These are phyloP conservation scores for Gadus chalcogrammus DNA, from an alignment of 2,113 vertebrate species.

Conservation along the genomic window DNA sequence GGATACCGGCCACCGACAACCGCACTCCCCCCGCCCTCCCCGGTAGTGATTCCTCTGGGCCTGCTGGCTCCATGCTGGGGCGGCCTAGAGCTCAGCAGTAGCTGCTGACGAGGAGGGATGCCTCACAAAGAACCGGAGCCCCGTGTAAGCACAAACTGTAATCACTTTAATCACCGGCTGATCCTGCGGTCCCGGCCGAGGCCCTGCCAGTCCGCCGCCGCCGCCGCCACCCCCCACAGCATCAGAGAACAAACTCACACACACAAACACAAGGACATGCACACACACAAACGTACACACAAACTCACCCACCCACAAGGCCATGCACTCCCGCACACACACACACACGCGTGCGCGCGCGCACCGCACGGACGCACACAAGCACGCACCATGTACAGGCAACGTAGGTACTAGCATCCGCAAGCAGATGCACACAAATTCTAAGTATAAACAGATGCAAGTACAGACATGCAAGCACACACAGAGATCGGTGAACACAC, in stretches of 20 bases:
- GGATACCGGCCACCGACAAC: slow-evolving; percentile 11
- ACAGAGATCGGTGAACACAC: too few relatives aligned
- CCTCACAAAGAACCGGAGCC: slow-evolving; percentile 59
- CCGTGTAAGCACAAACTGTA: slow-evolving; percentile 66
- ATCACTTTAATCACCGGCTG: slow-evolving; percentile 66
- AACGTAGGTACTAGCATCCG: too few relatives aligned
- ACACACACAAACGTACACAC: too few relatives aligned
- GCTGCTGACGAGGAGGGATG: slow-evolving; percentile 61
- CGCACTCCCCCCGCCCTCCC: slow-evolving; percentile 10
- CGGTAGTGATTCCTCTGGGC: slow-evolving; percentile 28
- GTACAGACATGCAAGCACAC: too few relatives aligned
- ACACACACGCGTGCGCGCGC: too few relatives aligned
- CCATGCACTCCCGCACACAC: too few relatives aligned
- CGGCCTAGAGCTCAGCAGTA: slow-evolving; percentile 59
- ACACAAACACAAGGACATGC: not conserved
- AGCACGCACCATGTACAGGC: too few relatives aligned
- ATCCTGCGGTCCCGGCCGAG: slow-evolving; percentile 54
- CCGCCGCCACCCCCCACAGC: slow-evolving; percentile 8
- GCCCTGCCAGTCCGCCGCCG: slow-evolving; percentile 39
- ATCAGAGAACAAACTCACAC: too few relatives aligned
- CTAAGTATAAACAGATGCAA: too few relatives aligned
- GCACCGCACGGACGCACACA: too few relatives aligned
- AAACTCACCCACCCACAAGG: too few relatives aligned
- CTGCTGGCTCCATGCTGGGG: slow-evolving; percentile 57
- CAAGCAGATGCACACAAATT: too few relatives aligned